Base-by-base conservation (phyloP, 2,797 vertebrate genomes). In the Hippocampus kuda region DNA sequence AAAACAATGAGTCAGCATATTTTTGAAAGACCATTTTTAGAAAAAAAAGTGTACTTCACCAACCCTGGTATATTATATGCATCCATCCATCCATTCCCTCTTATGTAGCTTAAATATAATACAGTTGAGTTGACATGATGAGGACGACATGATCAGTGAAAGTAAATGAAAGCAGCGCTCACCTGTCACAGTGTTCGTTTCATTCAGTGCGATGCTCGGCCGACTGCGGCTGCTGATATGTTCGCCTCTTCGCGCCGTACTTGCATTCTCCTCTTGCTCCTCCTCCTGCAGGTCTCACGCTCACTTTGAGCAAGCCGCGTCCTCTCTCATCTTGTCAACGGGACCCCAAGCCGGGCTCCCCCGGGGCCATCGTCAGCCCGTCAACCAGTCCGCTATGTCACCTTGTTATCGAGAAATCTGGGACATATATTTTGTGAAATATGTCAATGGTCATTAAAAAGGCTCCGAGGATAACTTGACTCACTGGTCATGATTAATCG, bases 301-400 rank as follows among this genome's bases (percentile, higher is more conserved):
- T 73, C 68, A 44, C 68, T 79, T 69, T 76, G 72, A 84, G 75
- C 75, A 60, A 80, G 77, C 34, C 66, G 76, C 20, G 11, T 85
- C 84, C 56, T n/a, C 68, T 84, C 77, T 72, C 78, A 80, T 84
- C 79, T 75, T 70, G 68, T 86, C 83, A 83, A 66, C 75, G 61
- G 54, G 30, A 59, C 26, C 44, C 44, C 44, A 3, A 51, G 49
- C 7, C 49, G 20, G 18, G 16, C 1, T 18, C 48, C 57, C 26
- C 18, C 15, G 27, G 15, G 34, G 34, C 6, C 57, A 16, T 60
- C 24, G 30, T 30, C 27, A 34, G 13, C 27, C 16, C 16, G 4
- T 49, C 27, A 16, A 60, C 57, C 57, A 18, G 48, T 49, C 48
- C 16, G 48, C 18, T 18, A 6, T 18, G 48, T 49, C 48, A 49